These are phyloP conservation scores for Atherinosoma microstoma DNA, from an alignment of 2,797 vertebrate genomes.

Conservation along the genomic window DNA sequence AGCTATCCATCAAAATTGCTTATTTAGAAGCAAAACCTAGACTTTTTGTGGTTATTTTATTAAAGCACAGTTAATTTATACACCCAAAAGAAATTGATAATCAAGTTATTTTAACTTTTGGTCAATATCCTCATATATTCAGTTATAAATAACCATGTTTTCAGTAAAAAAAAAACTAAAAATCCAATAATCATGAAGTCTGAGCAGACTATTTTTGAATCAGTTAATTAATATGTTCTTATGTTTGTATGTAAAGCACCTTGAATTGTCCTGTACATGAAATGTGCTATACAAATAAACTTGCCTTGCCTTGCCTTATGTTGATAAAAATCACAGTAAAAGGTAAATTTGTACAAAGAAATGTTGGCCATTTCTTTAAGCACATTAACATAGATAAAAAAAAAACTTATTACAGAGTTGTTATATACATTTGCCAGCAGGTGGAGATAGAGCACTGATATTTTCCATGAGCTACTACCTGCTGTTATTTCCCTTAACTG, in stretches of 20 bases:
- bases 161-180: neutral
- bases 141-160: too few relatives aligned
- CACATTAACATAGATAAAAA: neutral
- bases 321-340: neutral
- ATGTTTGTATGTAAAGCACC: too few relatives aligned
- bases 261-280: too few relatives aligned
- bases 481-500: neutral
- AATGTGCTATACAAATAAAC: too few relatives aligned
- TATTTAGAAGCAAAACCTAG: too few relatives aligned
- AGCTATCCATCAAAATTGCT: neutral
- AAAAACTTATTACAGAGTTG: neutral
- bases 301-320: too few relatives aligned
- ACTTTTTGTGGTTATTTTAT: neutral
- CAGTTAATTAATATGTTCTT: neutral
- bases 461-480: neutral
- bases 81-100: too few relatives aligned
- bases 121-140: too few relatives aligned
- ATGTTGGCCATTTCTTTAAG: too few relatives aligned
- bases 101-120: too few relatives aligned
- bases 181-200: conserved; percentile 3
- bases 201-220: neutral
- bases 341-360: neutral
- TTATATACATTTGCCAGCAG: conserved; percentile 48
- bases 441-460: conserved; percentile 30
- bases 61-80: too few relatives aligned